Evolutionary conservation across 2,888 invertebrate species (phyloP).

Genomic region (Tipula confusa): DNA sequence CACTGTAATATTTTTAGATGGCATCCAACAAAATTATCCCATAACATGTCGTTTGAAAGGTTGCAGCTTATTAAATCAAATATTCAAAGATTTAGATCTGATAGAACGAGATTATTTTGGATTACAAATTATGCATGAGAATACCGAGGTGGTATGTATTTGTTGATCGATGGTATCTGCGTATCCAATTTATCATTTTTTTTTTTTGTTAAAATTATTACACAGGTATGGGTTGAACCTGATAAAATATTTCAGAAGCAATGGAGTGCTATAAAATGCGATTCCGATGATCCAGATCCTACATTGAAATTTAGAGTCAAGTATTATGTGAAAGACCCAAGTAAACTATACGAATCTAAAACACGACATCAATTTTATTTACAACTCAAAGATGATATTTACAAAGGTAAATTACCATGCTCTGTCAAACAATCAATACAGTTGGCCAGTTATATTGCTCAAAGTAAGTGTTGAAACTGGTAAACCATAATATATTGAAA

Average conservation of each 20-base stretch:
- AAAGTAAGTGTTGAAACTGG: constrained; percentile 68
- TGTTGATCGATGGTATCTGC: neutral
- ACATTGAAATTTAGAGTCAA: constrained; percentile 57
- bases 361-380: constrained; percentile 96
- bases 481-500: neutral
- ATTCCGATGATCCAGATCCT: constrained; percentile 53
- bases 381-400: constrained; percentile 87
- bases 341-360: constrained; percentile 90
- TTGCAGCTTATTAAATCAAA: no score
- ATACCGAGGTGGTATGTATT: neutral
- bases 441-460: constrained; percentile 95
- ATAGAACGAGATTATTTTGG: neutral
- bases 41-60: no score
- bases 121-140: neutral
- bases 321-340: constrained; percentile 97
- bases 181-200: neutral
- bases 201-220: no score
- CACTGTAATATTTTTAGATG: no score
- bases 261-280: constrained; percentile 56
- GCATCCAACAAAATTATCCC: no score
- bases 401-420: constrained; percentile 79
- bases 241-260: constrained; percentile 93
- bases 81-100: neutral
- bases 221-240: constrained; percentile 93
- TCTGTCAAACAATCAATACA: no score